phyloP scores from a whole-genome alignment of 37 sponge, comb jelly and placozoan genomes.

The Oscarella lobularis region DNA sequence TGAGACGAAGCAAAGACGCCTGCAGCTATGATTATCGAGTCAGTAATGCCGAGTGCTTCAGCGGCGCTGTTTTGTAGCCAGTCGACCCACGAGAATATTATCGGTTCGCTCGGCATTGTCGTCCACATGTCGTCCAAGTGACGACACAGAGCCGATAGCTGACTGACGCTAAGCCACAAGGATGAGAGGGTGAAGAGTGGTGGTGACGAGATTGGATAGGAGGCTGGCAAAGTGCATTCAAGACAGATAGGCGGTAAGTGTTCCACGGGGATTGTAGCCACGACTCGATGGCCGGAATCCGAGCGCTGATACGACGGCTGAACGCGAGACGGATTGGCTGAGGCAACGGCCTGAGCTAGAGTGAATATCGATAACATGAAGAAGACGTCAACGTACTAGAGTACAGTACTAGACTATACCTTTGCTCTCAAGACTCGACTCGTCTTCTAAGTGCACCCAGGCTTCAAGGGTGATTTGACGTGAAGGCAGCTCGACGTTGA shows the following conservation, averaged over 20 bases:
- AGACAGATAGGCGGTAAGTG: neutral
- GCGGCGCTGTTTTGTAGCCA: conserved; percentile 2
- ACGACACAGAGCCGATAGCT: neutral
- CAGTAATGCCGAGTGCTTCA: neutral
- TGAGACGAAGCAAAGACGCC: neutral
- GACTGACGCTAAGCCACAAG: neutral
- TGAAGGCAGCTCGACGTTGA: neutral
- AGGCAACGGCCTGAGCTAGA: neutral
- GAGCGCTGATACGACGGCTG: neutral
- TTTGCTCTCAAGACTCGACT: neutral
- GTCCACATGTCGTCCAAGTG: neutral
- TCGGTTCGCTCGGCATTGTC: neutral
- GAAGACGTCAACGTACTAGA: neutral
- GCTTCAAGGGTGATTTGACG: neutral
- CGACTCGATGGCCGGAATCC: neutral
- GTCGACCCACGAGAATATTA: conserved; percentile 6
- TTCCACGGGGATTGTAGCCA: neutral
- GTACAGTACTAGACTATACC: neutral
- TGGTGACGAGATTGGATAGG: neutral
- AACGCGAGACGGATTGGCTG: neutral
- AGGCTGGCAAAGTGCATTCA: neutral
- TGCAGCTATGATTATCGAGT: neutral
- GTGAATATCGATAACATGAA: neutral
- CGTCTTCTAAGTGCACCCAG: neutral
- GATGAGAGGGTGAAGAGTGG: neutral